Base-by-base conservation (phyloP, 2,113 vertebrate genomes). In the Centropus bengalensis region DNA sequence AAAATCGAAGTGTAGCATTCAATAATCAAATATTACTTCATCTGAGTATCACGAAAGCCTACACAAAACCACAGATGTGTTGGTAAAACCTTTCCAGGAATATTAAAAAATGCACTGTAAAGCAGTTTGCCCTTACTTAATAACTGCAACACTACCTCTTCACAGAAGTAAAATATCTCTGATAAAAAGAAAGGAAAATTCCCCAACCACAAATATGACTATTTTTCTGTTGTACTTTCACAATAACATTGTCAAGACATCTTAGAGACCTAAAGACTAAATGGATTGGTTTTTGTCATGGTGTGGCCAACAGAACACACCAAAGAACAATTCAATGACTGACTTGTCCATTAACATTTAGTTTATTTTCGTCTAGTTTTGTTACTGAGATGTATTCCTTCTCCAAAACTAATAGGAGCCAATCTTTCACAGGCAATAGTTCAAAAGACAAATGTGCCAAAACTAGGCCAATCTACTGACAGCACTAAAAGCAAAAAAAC, bases 21-120 rank as follows among this genome's bases (percentile, higher is more conserved):
- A 58, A 33, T 58, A 87, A 85, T 47, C 58, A 94, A 84, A 23
- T 87, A 93, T 70, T 91, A 81, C 79, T 88, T 70, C 70, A 89
- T 63, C 62, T 42, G 51, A 93, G 55, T 62, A 82, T 67, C 71
- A 69, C 15, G 21, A 60, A 93, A 87, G 42, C 11, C 54, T 87
- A 91, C 59, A 62, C 54, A 87, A 92, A 96, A 76, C 70, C 89
- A 92, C 59, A 83, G 40, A 32, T 26, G 12, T 47, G 44, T 44
- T 86, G 55, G 81, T 38, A 63, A 92, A 87, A 79, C 63, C 86
- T 60, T 26, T 74, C 33, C 42, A 66, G 26, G 27, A 88, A 59
- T 36, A 28, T 32, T 81, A 51, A n/a, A 86, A 69, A 91, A 86
- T 36, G 55, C 55, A 86, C 4, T 32, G 49, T 45, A 63, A 73